Conservation (phyloP, 2,113 vertebrate genomes). For the Salvelinus namaycush region DNA sequence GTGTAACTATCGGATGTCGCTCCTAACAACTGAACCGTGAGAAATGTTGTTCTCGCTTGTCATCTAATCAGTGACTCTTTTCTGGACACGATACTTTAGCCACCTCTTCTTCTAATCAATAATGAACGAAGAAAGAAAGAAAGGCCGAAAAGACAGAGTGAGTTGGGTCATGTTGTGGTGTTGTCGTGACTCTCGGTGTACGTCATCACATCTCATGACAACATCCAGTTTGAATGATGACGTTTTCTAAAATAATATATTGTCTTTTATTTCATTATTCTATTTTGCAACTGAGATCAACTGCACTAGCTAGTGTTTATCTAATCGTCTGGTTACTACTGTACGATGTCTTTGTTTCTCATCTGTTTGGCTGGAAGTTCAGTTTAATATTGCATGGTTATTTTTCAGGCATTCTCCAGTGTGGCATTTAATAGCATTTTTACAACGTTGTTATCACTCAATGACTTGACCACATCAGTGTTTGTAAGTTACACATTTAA, state of each 20-base stretch:
- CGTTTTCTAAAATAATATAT: no score
- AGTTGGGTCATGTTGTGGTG: no score
- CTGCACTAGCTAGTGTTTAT: not conserved
- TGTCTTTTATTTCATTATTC: no score
- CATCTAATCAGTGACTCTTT: not conserved
- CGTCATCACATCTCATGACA: no score
- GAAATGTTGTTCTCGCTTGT: not conserved
- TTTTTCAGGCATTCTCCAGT: not conserved
- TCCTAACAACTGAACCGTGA: not conserved
- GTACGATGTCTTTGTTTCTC: not conserved
- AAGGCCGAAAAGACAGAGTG: constrained; percentile 2
- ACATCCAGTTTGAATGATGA: no score
- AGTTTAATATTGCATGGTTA: not conserved
- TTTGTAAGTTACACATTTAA: not conserved
- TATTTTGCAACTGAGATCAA: no score
- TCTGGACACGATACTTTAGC: constrained; percentile 13
- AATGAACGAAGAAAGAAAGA: constrained; percentile 8
- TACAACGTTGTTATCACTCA: not conserved
- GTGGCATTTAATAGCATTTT: not conserved
- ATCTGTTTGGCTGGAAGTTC: not conserved
- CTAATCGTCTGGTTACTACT: not conserved
- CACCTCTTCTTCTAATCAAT: constrained; percentile 1
- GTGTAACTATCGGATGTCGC: not conserved
- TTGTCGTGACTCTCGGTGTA: no score
- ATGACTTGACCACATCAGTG: no score